A percentile compares a stretch with the other conserved stretches of the same genome.
Conservation (phyloP, 2,113 vertebrate genomes). For the Chionomys nivalis region DNA sequence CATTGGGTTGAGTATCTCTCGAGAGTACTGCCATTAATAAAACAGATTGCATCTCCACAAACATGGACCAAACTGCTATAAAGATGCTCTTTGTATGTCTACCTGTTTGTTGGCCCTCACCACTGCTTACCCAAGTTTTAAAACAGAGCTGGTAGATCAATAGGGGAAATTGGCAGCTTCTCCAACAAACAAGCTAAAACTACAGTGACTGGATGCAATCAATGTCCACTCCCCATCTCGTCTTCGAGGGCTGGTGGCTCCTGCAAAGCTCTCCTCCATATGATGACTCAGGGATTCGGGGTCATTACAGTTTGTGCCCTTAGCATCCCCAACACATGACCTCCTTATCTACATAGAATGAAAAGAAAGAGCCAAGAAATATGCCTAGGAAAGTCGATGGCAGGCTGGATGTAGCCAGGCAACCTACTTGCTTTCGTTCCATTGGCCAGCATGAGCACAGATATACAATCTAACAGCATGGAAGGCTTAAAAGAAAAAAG, state of each 20-base stretch:
- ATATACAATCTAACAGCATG: background rate
- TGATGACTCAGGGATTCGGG: background rate
- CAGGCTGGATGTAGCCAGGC: background rate
- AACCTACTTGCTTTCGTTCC: background rate
- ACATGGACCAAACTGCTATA: background rate
- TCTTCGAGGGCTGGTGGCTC: background rate
- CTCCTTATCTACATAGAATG: background rate
- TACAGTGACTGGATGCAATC: background rate
- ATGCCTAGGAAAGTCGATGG: background rate
- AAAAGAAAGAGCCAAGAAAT: slow-evolving; percentile 18
- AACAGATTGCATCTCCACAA: background rate
- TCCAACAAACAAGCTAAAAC: background rate
- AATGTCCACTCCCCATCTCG: background rate
- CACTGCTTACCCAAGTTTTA: background rate
- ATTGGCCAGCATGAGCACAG: background rate
- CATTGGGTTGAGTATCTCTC: slow-evolving; percentile 10
- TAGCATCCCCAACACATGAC: background rate
- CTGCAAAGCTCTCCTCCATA: background rate
- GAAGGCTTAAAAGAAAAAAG: background rate
- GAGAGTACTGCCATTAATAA: slow-evolving; percentile 43
- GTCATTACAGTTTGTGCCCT: background rate
- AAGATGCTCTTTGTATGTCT: background rate
- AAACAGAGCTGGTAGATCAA: slow-evolving; percentile 30
- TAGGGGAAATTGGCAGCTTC: background rate
- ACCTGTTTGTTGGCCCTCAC: background rate